Percentiles rank a stretch among this genome's conserved stretches.
phyloP scores from a whole-genome alignment of 2,113 vertebrate genomes.

The Saimiri boliviensis region DNA sequence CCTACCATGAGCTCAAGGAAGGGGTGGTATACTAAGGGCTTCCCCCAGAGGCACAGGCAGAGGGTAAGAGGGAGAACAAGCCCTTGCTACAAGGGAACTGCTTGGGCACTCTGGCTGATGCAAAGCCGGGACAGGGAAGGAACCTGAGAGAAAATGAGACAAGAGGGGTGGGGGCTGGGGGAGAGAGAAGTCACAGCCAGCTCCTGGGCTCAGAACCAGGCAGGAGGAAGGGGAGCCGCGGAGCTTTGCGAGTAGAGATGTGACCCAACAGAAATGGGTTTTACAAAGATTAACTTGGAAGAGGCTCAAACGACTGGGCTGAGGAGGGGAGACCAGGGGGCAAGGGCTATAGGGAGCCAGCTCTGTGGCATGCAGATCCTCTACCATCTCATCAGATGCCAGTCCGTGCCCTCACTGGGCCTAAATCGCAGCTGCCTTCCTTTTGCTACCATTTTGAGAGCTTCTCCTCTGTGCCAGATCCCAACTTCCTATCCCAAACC shows the following conservation, averaged over 20 bases:
- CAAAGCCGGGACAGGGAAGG: not conserved
- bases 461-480: not conserved
- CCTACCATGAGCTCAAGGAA: not conserved
- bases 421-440: not conserved
- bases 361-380: not conserved
- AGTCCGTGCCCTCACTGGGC: not conserved
- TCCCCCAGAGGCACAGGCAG: not conserved
- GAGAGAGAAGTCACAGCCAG: not conserved
- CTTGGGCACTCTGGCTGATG: not conserved
- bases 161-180: too few species aligned
- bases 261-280: not conserved
- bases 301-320: not conserved
- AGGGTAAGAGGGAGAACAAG: not conserved
- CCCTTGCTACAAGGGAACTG: not conserved
- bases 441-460: not conserved
- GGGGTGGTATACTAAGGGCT: not conserved
- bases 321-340: not conserved
- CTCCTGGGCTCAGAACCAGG: not conserved
- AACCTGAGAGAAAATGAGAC: not conserved
- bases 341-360: fast-evolving
- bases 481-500: not conserved
- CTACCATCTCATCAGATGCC: not conserved
- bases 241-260: not conserved
- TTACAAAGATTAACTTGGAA: not conserved
- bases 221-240: not conserved